A percentile compares a stretch with the other conserved stretches of the same genome.
Evolutionary conservation across 2,797 vertebrate species (phyloP).

Genomic region (Lophius americanus): DNA sequence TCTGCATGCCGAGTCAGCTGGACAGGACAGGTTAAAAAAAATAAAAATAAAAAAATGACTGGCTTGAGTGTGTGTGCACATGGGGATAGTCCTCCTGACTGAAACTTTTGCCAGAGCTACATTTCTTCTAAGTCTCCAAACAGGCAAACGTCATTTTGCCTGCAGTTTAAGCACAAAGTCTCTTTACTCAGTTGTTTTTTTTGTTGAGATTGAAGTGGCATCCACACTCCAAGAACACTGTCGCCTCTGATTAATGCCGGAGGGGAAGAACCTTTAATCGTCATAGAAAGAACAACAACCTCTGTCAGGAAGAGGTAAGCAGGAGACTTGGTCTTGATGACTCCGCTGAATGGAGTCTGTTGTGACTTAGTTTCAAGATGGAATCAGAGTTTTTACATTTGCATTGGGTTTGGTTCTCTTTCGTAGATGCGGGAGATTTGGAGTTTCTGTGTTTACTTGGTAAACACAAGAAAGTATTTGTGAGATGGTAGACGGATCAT

Average conservation of each 20-base stretch:
- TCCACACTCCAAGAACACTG: conserved; percentile 19
- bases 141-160: neutral
- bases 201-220: conserved; percentile 30
- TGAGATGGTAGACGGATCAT: no score
- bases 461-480: neutral
- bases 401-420: neutral
- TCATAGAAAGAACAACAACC: conserved; percentile 21
- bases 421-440: neutral
- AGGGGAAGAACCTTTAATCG: conserved; percentile 36
- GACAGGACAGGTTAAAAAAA: no score
- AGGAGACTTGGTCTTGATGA: conserved; percentile 32
- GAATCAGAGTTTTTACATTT: neutral
- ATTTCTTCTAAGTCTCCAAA: neutral
- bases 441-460: neutral
- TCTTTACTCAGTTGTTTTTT: conserved; percentile 23
- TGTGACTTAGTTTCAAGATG: conserved; percentile 20
- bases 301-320: conserved; percentile 10
- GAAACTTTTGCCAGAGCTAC: no score
- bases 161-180: conserved; percentile 26
- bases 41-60: no score
- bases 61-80: no score
- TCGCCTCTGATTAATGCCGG: conserved; percentile 48
- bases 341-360: neutral
- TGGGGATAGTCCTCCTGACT: no score
- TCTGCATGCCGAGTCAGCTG: no score